These are phyloP conservation scores for Steromphala cineraria DNA, from an alignment of 2,888 invertebrate species.

Conservation along the genomic window DNA sequence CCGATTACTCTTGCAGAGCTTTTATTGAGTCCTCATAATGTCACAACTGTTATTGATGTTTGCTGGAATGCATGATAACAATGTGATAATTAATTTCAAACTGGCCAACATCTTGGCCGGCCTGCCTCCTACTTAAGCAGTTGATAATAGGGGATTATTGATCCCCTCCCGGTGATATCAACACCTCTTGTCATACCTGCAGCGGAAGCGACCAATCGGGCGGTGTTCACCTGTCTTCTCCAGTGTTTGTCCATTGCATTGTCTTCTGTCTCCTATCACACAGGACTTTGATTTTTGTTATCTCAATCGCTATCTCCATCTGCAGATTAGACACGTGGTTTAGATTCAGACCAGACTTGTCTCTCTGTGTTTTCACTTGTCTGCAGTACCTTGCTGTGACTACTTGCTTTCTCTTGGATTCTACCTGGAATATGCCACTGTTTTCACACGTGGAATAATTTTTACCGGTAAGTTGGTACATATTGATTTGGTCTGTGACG, in stretches of 20 bases:
- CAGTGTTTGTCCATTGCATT: conserved; percentile 12
- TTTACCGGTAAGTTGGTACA: no score
- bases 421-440: no score
- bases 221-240: background rate
- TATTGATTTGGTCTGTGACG: no score
- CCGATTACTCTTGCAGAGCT: no score
- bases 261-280: background rate
- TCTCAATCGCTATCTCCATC: conserved; percentile 13
- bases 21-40: conserved; percentile 9
- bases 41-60: conserved; percentile 16
- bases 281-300: conserved; percentile 7
- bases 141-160: background rate
- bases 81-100: conserved; percentile 16
- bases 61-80: conserved; percentile 2
- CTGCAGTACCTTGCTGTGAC: no score
- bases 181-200: background rate
- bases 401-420: no score
- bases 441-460: no score
- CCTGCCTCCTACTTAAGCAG: background rate
- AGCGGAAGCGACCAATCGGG: background rate
- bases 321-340: background rate
- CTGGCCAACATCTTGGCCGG: conserved; percentile 1
- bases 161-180: background rate
- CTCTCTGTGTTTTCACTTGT: no score
- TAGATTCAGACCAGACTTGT: no score